These are phyloP conservation scores for Bothrops alternatus DNA, from an alignment of 2,797 vertebrate genomes.

Conservation along the genomic window DNA sequence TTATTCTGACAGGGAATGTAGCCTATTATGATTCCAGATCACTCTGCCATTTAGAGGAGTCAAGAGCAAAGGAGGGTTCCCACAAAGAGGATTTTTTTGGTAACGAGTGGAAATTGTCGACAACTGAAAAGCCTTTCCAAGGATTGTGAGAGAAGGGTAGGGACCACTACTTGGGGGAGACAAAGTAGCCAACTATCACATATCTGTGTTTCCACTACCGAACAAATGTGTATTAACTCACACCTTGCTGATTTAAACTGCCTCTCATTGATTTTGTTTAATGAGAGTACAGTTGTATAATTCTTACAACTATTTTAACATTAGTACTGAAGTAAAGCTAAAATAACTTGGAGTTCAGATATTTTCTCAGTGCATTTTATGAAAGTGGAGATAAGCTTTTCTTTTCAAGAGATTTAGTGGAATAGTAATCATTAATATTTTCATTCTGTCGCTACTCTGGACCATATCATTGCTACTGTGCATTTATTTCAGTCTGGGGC, in stretches of 20 bases:
- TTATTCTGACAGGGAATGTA: neutral
- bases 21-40: neutral
- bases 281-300: neutral
- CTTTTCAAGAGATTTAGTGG: rapidly evolving
- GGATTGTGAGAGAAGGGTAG: neutral
- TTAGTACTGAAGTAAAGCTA: neutral
- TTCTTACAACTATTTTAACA: neutral
- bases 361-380: neutral
- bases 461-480: neutral
- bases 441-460: neutral
- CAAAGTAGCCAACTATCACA: neutral
- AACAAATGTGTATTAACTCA: neutral
- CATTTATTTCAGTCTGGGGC: slow-evolving; percentile 17
- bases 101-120: neutral
- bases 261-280: neutral
- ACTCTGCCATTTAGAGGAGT: neutral
- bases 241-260: neutral
- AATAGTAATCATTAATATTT: slow-evolving; percentile 11
- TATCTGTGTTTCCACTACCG: neutral
- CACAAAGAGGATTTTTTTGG: neutral
- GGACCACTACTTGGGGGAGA: neutral
- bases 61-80: neutral
- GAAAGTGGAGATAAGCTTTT: neutral
- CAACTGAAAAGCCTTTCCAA: neutral
- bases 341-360: neutral